Base-by-base conservation (phyloP, 2,113 vertebrate species). In the Megalops atlanticus region DNA sequence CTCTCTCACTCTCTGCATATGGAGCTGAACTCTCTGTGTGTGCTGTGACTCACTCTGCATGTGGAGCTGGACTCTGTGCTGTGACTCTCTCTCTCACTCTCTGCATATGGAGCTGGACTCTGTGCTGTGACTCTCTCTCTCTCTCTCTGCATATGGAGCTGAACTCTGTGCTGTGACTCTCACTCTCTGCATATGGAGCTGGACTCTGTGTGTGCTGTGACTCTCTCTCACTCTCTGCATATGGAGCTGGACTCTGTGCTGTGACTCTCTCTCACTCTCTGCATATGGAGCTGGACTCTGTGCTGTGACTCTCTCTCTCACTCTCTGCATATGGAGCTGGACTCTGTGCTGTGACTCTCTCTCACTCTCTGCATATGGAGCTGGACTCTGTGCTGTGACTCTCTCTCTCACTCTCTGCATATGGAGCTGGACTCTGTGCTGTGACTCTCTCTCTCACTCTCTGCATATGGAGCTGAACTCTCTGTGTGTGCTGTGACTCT, bases 41-140 rank as follows among this genome's bases (percentile, higher is more conserved):
- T n/a, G n/a, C n/a, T n/a, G n/a, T n/a, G n/a, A 5, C 24, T 24
- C 24, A 10, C 24, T 24, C 4, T 90, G 84, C 93, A 91, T 93
- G 92, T 90, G 91, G 91, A 88, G 83, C 78, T 85, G 92, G 88
- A 93, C 92, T 90, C 89, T 90, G 89, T 89, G 88, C 83, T 85
- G 90, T 84, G 92, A 93, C 24, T 24, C 24, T 31, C 24, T 6
- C n/a, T 24, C 4, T 90, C n/a, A n/a, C n/a, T n/a, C n/a, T n/a
- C n/a, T n/a, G 84, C 93, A 91, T 93, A 92, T 90, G 91, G 91
- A 11, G n/a, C n/a, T 64, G n/a, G n/a, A n/a, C n/a, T n/a, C n/a
- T n/a, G n/a, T n/a, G n/a, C n/a, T n/a, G n/a, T n/a, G n/a, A 5
- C 24, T 24, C 24, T 31, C 24, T 6, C 58, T 2, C n/a, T 24